Percentiles rank a stretch among this genome's conserved stretches.
Evolutionary conservation across 2,888 invertebrate genomes (phyloP).

Genomic region (Tiliacea citrago): DNA sequence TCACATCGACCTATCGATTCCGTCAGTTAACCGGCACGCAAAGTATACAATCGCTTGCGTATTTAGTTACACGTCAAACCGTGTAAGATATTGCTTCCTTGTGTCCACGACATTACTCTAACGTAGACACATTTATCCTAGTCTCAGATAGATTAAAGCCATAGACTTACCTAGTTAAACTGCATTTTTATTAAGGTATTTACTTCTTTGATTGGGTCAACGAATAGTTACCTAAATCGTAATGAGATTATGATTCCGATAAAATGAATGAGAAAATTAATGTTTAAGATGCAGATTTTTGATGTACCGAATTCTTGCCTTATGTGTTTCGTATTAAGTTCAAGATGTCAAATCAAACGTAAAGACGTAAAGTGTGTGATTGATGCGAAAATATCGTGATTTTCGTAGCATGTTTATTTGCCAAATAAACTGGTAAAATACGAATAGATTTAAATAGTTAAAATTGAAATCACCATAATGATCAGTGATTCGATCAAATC

Average conservation of each 20-base stretch:
- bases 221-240: not conserved
- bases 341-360: no score
- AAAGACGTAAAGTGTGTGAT: no score
- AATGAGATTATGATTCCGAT: not conserved
- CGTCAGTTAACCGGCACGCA: constrained; percentile 69
- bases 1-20: constrained; percentile 74
- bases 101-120: constrained; percentile 37
- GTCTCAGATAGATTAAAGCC: not conserved
- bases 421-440: no score
- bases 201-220: constrained; percentile 2
- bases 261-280: not conserved
- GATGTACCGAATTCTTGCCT: not conserved
- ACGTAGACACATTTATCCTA: constrained; percentile 24
- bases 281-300: not conserved
- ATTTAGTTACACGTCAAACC: constrained; percentile 61
- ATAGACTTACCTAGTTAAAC: no score
- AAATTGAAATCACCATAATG: not conserved
- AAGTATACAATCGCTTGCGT: constrained; percentile 57
- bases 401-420: not conserved
- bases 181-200: no score
- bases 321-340: no score
- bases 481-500: constrained; percentile 5
- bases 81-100: constrained; percentile 65
- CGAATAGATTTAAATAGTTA: no score
- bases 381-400: not conserved